phyloP scores from a whole-genome alignment of 1,140 invertebrate genomes.

The Tetramorium simillimum region DNA sequence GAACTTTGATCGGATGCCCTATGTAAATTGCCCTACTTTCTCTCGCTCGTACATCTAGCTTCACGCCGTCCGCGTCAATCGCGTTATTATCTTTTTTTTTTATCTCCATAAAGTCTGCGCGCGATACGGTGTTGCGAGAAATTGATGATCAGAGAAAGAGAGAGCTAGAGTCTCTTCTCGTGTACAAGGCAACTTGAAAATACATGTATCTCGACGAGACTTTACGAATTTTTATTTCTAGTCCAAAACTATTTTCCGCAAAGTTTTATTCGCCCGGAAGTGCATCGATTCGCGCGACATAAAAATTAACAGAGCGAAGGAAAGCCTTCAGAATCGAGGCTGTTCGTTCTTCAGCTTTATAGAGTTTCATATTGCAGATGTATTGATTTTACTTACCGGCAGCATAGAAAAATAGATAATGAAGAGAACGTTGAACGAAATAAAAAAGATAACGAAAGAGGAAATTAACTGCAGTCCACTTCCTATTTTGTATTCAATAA shows the following conservation, averaged over 20 bases:
- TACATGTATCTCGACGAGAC: neutral
- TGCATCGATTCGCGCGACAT: constrained; percentile 11
- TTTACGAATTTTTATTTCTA: constrained; percentile 23
- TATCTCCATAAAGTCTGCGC: neutral
- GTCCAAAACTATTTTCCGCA: neutral
- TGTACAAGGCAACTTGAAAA: neutral
- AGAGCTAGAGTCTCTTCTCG: neutral
- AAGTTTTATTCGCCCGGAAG: constrained; percentile 7
- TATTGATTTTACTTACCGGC: constrained; percentile 53
- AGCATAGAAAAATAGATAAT: constrained; percentile 50
- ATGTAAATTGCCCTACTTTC: constrained; percentile 55
- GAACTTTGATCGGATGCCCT: constrained; percentile 50
- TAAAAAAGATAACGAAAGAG: constrained; percentile 24
- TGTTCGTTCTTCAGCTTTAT: constrained; percentile 5
- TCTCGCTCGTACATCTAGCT: constrained; percentile 26
- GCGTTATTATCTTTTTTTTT: constrained; percentile 39
- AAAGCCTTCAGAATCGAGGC: constrained; percentile 12
- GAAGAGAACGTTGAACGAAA: constrained; percentile 26
- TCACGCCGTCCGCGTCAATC: constrained; percentile 25
- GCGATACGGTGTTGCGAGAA: constrained; percentile 7
- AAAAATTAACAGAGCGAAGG: constrained; percentile 56
- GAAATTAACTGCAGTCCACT: constrained; percentile 40
- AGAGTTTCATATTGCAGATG: constrained; percentile 24
- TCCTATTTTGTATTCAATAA: constrained; percentile 3
- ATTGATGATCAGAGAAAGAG: constrained; percentile 5